Evolutionary conservation across 2,888 invertebrate genomes (phyloP).

Genomic region (Microplitis manilae): DNA sequence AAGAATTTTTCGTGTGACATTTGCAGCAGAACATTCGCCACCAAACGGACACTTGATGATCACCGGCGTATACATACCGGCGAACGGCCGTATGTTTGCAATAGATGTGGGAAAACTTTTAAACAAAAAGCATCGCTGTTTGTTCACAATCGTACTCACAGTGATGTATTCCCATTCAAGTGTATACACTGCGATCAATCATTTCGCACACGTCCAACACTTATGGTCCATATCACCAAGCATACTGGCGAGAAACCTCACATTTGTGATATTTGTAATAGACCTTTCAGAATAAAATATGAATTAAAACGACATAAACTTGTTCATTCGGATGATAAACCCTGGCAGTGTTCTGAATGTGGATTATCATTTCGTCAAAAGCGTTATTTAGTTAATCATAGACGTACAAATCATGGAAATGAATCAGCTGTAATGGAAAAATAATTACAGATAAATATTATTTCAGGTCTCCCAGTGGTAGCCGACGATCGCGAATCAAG

Average conservation of each 20-base stretch:
- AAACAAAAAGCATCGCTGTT: constrained; percentile 79
- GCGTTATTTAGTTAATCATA: constrained; percentile 74
- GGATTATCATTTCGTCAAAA: constrained; percentile 73
- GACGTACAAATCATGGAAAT: constrained; percentile 68
- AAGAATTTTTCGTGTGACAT: constrained; percentile 76
- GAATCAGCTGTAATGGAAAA: constrained; percentile 21
- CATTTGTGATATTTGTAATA: constrained; percentile 75
- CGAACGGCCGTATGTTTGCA: constrained; percentile 71
- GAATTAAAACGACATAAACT: constrained; percentile 75
- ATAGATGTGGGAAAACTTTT: constrained; percentile 77
- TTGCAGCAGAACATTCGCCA: constrained; percentile 76
- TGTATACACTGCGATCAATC: constrained; percentile 77
- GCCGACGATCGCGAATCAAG: background rate
- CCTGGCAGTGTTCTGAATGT: constrained; percentile 72
- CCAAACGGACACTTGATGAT: constrained; percentile 76
- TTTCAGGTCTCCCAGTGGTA: constrained; percentile 56
- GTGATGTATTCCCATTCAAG: constrained; percentile 74
- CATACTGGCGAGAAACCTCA: constrained; percentile 79
- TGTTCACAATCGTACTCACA: constrained; percentile 77
- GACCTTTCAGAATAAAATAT: constrained; percentile 76
- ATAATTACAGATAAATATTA: constrained; percentile 47
- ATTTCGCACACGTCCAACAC: constrained; percentile 76
- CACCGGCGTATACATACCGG: constrained; percentile 71
- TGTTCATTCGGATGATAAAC: constrained; percentile 74
- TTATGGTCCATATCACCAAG: constrained; percentile 75